Base-by-base conservation (phyloP, 1,140 invertebrate genomes). In the Nilaparvata lugens region DNA sequence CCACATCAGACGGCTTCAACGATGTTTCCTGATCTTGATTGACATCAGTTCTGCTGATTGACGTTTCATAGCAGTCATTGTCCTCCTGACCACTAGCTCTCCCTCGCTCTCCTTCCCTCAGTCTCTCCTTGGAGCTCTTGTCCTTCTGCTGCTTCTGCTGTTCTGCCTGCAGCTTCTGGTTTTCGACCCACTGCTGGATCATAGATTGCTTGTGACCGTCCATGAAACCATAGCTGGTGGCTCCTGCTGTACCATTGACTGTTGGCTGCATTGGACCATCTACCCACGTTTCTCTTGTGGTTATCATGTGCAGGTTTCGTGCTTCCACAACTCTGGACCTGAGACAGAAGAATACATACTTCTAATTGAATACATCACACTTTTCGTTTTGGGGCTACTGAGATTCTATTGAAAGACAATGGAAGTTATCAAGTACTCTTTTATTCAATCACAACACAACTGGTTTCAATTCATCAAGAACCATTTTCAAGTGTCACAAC, bases 151-250 rank as follows among this genome's bases (percentile, higher is more conserved):
- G 63, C 52, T 19, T 66, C 56, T 28, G 53, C 58, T 67, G 60
- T 60, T 74, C 67, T 52, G 91, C 86, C 74, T 90, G 88, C 7
- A 83, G 82, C 1, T 86, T 88, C 76, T 94, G 91, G 70, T 92
- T 91, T 75, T 93, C 91, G 0, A 95, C 91, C 92, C 92, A 95
- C 72, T 91, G 88, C 48, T 89, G 80, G 31, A 95, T 94, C 91
- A 95, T 95, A 61, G 83, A 88, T 69, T 91, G 91, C 68, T 94
- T 94, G 64, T 92, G 88, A 66, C 81, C 87, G 69, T 94, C 91
- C 90, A 93, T 93, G 67, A 89, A 93, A 1, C 90, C 90, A 35
- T 35, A 35, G 7, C 31, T 11, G 31, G 31, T 35, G 31, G 31
- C 31, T n/a, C n/a, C n/a, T 35, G 31, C 31, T 4, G 2, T 35